Conservation (phyloP, 2,888 invertebrate genomes). For the Drosophila rubida region DNA sequence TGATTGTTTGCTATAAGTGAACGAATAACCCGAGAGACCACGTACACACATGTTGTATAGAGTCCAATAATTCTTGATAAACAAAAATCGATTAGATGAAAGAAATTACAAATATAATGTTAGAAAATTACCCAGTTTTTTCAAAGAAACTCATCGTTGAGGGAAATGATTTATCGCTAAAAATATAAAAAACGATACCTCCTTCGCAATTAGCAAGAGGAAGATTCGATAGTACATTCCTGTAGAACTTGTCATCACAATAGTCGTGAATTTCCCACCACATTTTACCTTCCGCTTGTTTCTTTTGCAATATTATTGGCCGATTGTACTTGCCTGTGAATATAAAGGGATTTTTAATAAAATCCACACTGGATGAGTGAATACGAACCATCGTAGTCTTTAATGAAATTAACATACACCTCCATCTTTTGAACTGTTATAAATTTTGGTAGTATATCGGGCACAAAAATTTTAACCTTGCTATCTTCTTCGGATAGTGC, state of each 20-base stretch:
- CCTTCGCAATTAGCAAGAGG: slow-evolving; percentile 70
- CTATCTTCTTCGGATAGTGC: slow-evolving; percentile 25
- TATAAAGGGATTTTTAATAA: background rate
- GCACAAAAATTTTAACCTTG: slow-evolving; percentile 42
- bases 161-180: slow-evolving; percentile 98
- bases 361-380: background rate
- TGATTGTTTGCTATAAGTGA: slow-evolving; percentile 93
- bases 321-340: slow-evolving; percentile 45
- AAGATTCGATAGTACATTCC: slow-evolving; percentile 38
- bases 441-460: slow-evolving; percentile 66
- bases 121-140: slow-evolving; percentile 91
- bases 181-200: slow-evolving; percentile 90
- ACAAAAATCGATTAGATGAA: background rate
- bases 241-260: slow-evolving; percentile 84
- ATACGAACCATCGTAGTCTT: slow-evolving; percentile 56
- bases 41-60: slow-evolving; percentile 96
- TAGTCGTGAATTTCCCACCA: slow-evolving; percentile 89
- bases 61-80: slow-evolving; percentile 94
- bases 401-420: slow-evolving; percentile 57
- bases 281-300: slow-evolving; percentile 60
- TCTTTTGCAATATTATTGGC: slow-evolving; percentile 48
- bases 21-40: slow-evolving; percentile 94
- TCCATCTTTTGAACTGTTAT: slow-evolving; percentile 41
- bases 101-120: background rate
- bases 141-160: slow-evolving; percentile 93